Evolutionary conservation across 1,140 invertebrate species (phyloP), one percentile per base, ranked within the genome.

Genomic region (Bombus waltoni): DNA sequence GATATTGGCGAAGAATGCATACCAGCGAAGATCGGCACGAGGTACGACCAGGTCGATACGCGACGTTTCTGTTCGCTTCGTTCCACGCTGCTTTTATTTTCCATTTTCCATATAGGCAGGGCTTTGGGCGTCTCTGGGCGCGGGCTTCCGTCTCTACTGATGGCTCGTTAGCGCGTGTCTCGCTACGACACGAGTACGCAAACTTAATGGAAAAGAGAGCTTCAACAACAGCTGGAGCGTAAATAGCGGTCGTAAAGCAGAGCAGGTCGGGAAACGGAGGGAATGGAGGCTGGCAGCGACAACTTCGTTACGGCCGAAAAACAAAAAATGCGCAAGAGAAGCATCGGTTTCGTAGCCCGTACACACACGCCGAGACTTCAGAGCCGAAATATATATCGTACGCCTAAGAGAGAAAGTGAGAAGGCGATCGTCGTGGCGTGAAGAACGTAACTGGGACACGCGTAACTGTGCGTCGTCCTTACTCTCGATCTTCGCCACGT

Each of bases 51-150:
- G 42, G 18, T 53, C 44, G 32, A 53, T 9, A 28, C 32, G 44
- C 25, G 40, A 40, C 32, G 42, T 76, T 68, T 68, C 81, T 28
- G 1, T 66, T 68, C 62, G 32, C 75, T 72, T 84, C 75, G 32
- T 22, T 71, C 25, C 42, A 59, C 35, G 32, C 38, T 68, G 32
- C n/a, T 44, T 35, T 77, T 57, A n/a, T 59, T 75, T 74, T 62
- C 70, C 35, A 42, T 44, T 32, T 44, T 62, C 8, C 15, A 22
- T 62, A 73, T 84, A 88, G 71, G 78, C 83, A 78, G 90, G 90
- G 90, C 89, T 89, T 91, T 88, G 90, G 90, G 90, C 90, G 90
- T 91, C 90, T 91, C 90, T 90, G 89, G 89, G 86, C 84, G 81
- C 85, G 88, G 88, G 86, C 87, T 88, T 90, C 77, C 71, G 79